phyloP scores from a whole-genome alignment of 2,113 vertebrate genomes.

The Hippocampus mohnikei region DNA sequence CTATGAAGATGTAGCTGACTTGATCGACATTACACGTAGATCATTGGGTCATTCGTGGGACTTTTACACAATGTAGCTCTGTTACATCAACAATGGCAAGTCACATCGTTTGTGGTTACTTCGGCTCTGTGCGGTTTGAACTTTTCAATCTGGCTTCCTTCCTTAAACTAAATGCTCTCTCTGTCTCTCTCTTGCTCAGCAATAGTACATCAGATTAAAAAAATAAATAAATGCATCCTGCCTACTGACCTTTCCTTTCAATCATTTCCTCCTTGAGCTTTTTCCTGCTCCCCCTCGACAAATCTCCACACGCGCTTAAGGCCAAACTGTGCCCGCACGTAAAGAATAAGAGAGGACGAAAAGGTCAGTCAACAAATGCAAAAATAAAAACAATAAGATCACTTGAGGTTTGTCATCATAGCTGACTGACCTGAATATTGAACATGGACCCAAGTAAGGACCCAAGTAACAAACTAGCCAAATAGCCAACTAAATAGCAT shows the following conservation, averaged over 20 bases:
- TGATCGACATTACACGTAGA: no score
- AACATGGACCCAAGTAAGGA: no score
- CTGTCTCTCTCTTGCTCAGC: conserved; percentile 8
- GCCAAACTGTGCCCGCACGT: conserved; percentile 25
- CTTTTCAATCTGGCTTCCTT: conserved; percentile 15
- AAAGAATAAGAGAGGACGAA: conserved; percentile 12
- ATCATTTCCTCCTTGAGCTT: conserved; percentile 54
- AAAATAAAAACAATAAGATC: background rate
- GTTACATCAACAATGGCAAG: background rate
- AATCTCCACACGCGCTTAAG: conserved; percentile 26
- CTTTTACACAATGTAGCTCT: no score
- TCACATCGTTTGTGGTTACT: background rate
- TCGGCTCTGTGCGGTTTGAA: background rate
- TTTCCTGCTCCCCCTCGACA: conserved; percentile 29
- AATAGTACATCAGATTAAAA: conserved; percentile 45
- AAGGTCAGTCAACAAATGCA: conserved; percentile 24
- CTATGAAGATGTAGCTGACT: no score
- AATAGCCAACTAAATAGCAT: background rate
- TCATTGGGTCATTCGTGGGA: no score
- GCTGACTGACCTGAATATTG: background rate
- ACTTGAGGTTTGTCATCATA: background rate
- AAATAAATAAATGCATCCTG: conserved; percentile 61
- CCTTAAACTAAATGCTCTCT: background rate
- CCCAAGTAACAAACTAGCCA: background rate
- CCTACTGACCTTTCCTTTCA: conserved; percentile 65